Evolutionary conservation across 2,113 vertebrate species (phyloP), one percentile per base, ranked within the genome.

Genomic region (Leucopsar rothschildi): DNA sequence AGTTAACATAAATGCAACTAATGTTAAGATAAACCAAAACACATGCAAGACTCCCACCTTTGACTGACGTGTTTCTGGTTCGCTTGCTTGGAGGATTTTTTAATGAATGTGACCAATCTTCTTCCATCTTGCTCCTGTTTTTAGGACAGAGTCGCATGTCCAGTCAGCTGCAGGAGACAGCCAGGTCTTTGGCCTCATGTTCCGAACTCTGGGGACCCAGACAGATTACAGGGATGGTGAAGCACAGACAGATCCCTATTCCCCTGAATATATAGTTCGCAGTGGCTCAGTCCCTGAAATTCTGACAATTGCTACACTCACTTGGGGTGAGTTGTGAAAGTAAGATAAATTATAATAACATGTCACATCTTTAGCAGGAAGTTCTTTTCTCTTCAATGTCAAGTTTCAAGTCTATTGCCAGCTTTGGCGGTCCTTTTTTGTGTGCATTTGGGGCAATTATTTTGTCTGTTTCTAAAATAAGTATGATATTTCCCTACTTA

Each of bases 171-270:
- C 49, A 73, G 12, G 33, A 55, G 42, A 84, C 59, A 93, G 82
- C 27, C 44, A 61, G 6, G 9, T 47, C n/a, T 7, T 69, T 11
- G 29, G 73, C 24, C 90, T 85, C 71, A 23, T 75, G 13, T 98
- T 98, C 91, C 90, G 50, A 66, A 98, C 98, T 1, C 97, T 99
- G 77, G 98, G 96, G 11, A 98, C 98, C 23, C 99, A 99, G 97
- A 99, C 99, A 2, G 99, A 99, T 94, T 99, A 99, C 95, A 98
- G 99, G 66, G 99, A 99, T 88, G 98, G 98, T 19, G 99, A 99
- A 94, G 94, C 98, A 21, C 99, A 99, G 93, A 99, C 99, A 4
- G 99, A 99, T 71, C 99, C 99, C 2, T 99, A 98, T 95, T 98
- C 98, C 81, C 98, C 99, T 15, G 98, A 98, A 49, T 99, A 98